Conservation (phyloP, 2,888 invertebrate genomes). For the Troides oblongomaculatus region DNA sequence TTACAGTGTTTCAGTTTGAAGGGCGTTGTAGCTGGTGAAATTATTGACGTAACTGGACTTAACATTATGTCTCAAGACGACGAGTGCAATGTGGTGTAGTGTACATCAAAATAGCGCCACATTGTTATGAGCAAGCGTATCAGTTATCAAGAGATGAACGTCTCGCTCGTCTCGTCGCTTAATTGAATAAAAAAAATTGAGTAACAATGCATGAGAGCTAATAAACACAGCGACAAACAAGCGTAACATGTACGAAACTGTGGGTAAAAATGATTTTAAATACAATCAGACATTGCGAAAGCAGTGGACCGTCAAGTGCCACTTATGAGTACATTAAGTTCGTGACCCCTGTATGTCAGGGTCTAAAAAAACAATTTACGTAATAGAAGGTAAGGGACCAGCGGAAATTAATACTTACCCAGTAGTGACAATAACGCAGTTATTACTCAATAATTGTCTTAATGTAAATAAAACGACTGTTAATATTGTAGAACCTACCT, state of each 20-base stretch:
- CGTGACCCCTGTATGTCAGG: constrained; percentile 21
- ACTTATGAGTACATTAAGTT: constrained; percentile 1
- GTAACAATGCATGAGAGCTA: no score
- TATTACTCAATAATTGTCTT: neutral
- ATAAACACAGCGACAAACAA: no score
- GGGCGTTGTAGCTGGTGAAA: no score
- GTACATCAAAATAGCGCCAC: no score
- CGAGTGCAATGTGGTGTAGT: no score
- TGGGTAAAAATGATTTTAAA: neutral
- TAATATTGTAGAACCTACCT: neutral
- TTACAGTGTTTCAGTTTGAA: no score
- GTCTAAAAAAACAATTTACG: constrained; percentile 12
- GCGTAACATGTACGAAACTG: neutral
- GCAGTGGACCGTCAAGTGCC: constrained; percentile 9
- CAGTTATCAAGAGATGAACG: no score
- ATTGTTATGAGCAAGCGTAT: no score
- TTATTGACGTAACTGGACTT: no score
- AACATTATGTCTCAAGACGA: no score
- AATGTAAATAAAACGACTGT: neutral
- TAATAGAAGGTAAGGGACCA: constrained; percentile 3
- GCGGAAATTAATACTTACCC: neutral
- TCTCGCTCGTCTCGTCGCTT: no score
- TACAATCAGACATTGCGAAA: constrained; percentile 1
- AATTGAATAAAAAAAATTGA: no score
- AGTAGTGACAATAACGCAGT: neutral